Percentiles rank a stretch among this genome's conserved stretches.
These are phyloP conservation scores for Bathynomus jamesi DNA, from an alignment of 1,140 invertebrate genomes.

Conservation along the genomic window DNA sequence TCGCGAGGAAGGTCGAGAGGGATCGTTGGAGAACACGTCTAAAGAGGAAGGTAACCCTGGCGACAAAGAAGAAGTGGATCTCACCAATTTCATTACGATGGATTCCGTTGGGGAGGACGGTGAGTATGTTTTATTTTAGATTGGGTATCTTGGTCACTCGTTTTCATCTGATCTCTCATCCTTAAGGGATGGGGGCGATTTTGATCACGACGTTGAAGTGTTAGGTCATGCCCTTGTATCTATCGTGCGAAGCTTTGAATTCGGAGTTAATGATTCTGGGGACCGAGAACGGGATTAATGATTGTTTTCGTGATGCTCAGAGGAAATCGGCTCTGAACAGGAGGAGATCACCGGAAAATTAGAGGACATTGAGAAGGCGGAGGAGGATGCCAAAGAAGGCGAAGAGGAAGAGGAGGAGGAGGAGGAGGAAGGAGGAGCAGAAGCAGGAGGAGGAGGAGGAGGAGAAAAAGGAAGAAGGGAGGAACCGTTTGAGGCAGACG, in stretches of 20 bases:
- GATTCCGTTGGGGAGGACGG: conserved; percentile 4
- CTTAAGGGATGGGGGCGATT: too few relatives aligned
- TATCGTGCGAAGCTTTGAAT: too few relatives aligned
- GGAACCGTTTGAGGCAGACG: neutral
- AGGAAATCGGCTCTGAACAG: neutral
- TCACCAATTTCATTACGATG: neutral
- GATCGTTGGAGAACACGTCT: neutral
- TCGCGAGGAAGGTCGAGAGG: neutral
- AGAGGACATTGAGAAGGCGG: neutral
- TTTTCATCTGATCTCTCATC: too few relatives aligned
- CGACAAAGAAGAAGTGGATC: neutral
- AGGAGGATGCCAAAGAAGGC: neutral
- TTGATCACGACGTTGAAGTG: too few relatives aligned
- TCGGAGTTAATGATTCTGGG: too few relatives aligned
- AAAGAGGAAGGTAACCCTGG: neutral
- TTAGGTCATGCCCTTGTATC: too few relatives aligned
- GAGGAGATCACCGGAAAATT: neutral
- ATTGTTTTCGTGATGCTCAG: too few relatives aligned
- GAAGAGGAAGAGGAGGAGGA: neutral
- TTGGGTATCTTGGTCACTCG: too few relatives aligned
- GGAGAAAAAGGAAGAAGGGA: neutral
- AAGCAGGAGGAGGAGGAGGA: neutral
- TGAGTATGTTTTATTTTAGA: too few relatives aligned
- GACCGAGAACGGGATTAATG: too few relatives aligned
- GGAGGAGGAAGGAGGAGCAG: neutral